These are phyloP conservation scores for Chorisops tibialis DNA, from an alignment of 2,888 invertebrate species.

Conservation along the genomic window DNA sequence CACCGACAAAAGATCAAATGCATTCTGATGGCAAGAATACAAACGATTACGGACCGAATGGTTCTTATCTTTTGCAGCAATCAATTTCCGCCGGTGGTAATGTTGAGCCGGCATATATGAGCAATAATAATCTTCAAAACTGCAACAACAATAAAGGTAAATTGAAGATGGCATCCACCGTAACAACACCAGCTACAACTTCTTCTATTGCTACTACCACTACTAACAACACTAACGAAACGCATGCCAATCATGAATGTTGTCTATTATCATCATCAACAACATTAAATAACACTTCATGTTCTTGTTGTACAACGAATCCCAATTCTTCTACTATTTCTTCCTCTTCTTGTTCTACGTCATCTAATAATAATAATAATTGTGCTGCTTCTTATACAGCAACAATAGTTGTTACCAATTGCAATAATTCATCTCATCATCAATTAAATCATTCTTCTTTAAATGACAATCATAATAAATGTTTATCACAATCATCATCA, in stretches of 20 bases:
- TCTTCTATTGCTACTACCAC: no score
- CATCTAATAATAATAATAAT: constrained; percentile 21
- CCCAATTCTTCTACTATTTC: constrained; percentile 16
- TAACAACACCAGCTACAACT: neutral
- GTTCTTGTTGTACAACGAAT: constrained; percentile 4
- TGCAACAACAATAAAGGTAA: constrained; percentile 4
- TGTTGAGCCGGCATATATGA: neutral
- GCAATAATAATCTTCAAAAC: constrained; percentile 11
- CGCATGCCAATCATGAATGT: constrained; percentile 15
- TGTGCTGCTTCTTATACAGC: constrained; percentile 30
- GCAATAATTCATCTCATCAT: constrained; percentile 27
- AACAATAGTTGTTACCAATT: constrained; percentile 31
- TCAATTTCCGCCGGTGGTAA: constrained; percentile 6
- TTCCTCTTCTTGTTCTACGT: no score
- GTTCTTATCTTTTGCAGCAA: constrained; percentile 16
- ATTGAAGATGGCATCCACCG: neutral
- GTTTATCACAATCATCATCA: constrained; percentile 10
- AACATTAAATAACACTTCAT: constrained; percentile 17
- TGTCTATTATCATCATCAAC: constrained; percentile 12
- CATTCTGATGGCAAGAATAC: constrained; percentile 5
- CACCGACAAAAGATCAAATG: constrained; percentile 41
- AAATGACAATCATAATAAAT: constrained; percentile 16
- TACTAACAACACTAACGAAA: constrained; percentile 17
- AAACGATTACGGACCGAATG: constrained; percentile 14
- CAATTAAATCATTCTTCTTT: constrained; percentile 15